phyloP scores from a whole-genome alignment of 2,888 invertebrate species.

The Parascotia fuliginaria region DNA sequence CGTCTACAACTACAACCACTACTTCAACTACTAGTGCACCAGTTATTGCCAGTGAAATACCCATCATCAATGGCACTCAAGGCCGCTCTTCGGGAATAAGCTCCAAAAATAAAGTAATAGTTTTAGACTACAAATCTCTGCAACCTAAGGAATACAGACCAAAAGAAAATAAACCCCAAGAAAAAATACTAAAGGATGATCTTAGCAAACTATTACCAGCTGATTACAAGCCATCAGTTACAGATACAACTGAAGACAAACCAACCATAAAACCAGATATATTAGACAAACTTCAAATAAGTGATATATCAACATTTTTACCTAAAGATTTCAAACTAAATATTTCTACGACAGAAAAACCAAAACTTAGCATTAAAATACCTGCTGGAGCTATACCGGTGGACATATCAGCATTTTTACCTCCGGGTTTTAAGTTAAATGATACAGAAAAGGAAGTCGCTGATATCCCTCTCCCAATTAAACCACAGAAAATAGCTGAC shows the following conservation, averaged over 20 bases:
- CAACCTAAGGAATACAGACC: slow-evolving; percentile 85
- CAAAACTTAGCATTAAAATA: slow-evolving; percentile 53
- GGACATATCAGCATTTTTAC: slow-evolving; percentile 88
- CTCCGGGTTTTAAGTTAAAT: slow-evolving; percentile 85
- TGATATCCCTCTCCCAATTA: slow-evolving; percentile 39
- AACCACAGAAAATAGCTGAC: slow-evolving; percentile 74
- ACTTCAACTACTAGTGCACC: slow-evolving; percentile 53
- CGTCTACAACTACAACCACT: slow-evolving; percentile 68
- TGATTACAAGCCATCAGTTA: slow-evolving; percentile 84
- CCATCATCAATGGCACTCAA: slow-evolving; percentile 72
- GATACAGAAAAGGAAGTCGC: slow-evolving; percentile 48
- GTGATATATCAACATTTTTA: slow-evolving; percentile 86
- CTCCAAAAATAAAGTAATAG: slow-evolving; percentile 85
- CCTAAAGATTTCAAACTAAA: slow-evolving; percentile 87
- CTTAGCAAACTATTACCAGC: slow-evolving; percentile 88
- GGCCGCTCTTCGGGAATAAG: slow-evolving; percentile 82
- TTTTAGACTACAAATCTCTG: slow-evolving; percentile 83
- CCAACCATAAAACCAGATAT: slow-evolving; percentile 60
- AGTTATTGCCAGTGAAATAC: slow-evolving; percentile 48
- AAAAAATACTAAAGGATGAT: slow-evolving; percentile 84
- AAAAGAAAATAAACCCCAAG: slow-evolving; percentile 68
- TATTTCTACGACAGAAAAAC: slow-evolving; percentile 59
- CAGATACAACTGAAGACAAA: slow-evolving; percentile 59
- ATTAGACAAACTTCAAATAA: slow-evolving; percentile 61
- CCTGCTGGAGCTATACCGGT: slow-evolving; percentile 58